A percentile compares a stretch with the other conserved stretches of the same genome.
Evolutionary conservation across 2,113 vertebrate species (phyloP).

Genomic region (Poeciliopsis retropinna): DNA sequence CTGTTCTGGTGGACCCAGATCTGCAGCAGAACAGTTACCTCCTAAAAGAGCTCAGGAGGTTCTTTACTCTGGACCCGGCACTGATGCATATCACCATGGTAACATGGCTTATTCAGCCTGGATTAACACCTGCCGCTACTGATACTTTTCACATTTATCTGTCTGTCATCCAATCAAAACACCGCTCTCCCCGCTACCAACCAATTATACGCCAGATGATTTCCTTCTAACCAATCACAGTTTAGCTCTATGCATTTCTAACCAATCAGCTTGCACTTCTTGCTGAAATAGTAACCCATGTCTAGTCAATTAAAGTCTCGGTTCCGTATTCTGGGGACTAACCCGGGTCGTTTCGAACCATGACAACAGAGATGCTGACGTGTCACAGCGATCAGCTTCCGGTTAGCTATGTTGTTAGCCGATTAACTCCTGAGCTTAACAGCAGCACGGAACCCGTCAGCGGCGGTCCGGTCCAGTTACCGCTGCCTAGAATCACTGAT

Average conservation of each 20-base stretch:
- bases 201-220: not conserved
- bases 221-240: slow-evolving; percentile 24
- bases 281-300: no score
- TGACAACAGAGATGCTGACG: slow-evolving; percentile 20
- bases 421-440: not conserved
- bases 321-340: not conserved
- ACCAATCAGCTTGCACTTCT: not conserved
- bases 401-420: not conserved
- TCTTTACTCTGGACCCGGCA: no score
- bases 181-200: not conserved
- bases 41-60: no score
- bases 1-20: no score
- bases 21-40: no score
- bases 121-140: no score
- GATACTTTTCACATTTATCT: no score
- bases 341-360: not conserved
- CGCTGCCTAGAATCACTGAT: not conserved
- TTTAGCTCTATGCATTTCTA: not conserved
- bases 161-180: not conserved
- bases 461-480: no score
- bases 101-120: no score
- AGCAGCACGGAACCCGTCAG: not conserved
- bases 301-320: not conserved
- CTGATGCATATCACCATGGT: no score
- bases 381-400: not conserved